Evolutionary conservation across 92 coral and sea anemone genomes (phyloP).

Genomic region (Metridium senile): DNA sequence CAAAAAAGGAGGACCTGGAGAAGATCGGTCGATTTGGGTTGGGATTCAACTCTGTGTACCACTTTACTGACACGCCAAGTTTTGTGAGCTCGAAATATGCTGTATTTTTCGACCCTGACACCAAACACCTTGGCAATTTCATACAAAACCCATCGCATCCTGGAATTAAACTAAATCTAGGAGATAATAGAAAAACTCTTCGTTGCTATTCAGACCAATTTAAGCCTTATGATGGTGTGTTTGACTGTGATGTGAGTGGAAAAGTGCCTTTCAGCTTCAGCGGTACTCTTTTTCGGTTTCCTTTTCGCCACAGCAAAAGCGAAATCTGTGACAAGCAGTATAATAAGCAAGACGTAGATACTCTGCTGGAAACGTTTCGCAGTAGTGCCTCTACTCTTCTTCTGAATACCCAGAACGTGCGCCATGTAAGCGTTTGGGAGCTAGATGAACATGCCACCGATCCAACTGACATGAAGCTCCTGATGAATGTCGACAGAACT

Average conservation of each 20-base stretch:
- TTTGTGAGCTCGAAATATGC: conserved; percentile 63
- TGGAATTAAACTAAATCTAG: conserved; percentile 67
- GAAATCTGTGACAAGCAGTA: conserved; percentile 66
- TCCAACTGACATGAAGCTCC: background rate
- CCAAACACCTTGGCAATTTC: conserved; percentile 67
- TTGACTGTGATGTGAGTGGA: conserved; percentile 72
- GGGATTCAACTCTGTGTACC: conserved; percentile 88
- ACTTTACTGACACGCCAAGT: conserved; percentile 88
- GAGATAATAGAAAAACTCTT: conserved; percentile 41
- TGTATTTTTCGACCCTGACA: conserved; percentile 77
- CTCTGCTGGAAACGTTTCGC: conserved; percentile 50
- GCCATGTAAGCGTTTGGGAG: conserved; percentile 57
- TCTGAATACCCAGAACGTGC: conserved; percentile 78
- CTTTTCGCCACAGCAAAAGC: conserved; percentile 67
- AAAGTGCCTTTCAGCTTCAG: conserved; percentile 39
- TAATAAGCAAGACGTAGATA: conserved; percentile 49
- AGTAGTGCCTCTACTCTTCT: conserved; percentile 71
- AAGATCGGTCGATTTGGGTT: conserved; percentile 90
- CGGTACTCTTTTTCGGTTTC: conserved; percentile 93
- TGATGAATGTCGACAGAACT: conserved; percentile 8
- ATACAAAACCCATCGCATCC: conserved; percentile 71
- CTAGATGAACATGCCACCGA: conserved; percentile 30
- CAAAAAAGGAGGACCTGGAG: conserved; percentile 69
- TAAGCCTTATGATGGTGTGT: conserved; percentile 79
- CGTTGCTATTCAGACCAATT: conserved; percentile 58